A percentile compares a stretch with the other conserved stretches of the same genome.
phyloP scores from a whole-genome alignment of 1,140 invertebrate genomes.

The Oppia nitens region DNA sequence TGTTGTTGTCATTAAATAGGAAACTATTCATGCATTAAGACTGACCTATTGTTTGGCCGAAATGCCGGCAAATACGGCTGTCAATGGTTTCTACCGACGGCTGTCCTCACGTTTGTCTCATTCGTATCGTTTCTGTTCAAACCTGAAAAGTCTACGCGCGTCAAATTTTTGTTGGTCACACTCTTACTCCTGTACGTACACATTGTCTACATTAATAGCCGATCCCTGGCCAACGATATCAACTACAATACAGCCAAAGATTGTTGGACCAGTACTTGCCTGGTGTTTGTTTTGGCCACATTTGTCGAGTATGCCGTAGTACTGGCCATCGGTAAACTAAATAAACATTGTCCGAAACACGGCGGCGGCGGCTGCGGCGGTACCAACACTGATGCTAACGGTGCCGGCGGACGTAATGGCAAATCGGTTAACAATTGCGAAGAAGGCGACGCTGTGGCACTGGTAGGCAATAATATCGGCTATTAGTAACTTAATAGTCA shows the following conservation, averaged over 20 bases:
- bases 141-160: not conserved
- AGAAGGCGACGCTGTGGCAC: not conserved
- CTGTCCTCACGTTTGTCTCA: not conserved
- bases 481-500: not conserved
- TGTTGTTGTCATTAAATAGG: not conserved
- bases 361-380: too few species aligned
- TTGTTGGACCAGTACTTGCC: not conserved
- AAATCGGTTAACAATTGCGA: not conserved
- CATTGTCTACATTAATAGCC: not conserved
- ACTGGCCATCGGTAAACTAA: not conserved
- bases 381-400: not conserved
- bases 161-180: not conserved
- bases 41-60: not conserved
- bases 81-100: not conserved
- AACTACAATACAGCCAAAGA: not conserved
- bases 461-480: not conserved
- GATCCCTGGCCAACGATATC: not conserved
- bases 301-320: not conserved
- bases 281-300: not conserved
- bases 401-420: not conserved
- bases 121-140: not conserved
- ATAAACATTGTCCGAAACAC: too few species aligned
- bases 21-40: not conserved
- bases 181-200: not conserved
- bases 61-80: not conserved